Conservation (phyloP, 2,113 vertebrate species). For the Ascaphus truei region DNA sequence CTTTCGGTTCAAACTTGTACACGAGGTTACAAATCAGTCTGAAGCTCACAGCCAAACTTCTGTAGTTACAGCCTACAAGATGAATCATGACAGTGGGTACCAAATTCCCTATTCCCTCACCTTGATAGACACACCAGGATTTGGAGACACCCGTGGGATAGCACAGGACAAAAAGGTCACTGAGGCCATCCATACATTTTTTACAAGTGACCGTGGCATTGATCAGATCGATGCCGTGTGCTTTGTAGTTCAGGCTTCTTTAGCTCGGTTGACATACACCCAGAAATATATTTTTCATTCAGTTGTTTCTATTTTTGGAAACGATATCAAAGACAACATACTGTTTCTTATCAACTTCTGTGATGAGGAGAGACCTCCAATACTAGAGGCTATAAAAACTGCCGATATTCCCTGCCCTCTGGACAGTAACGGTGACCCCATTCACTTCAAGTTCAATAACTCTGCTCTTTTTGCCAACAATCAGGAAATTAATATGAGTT, state of each 20-base stretch:
- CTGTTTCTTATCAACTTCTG: constrained; percentile 31
- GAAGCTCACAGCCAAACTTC: constrained; percentile 52
- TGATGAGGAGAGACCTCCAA: constrained; percentile 18
- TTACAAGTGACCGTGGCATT: constrained; percentile 37
- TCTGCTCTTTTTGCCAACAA: background rate
- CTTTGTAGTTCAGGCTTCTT: constrained; percentile 54
- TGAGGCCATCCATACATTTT: constrained; percentile 38
- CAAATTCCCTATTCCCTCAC: constrained; percentile 40
- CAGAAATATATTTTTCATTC: constrained; percentile 37
- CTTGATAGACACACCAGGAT: constrained; percentile 54
- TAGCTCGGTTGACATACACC: constrained; percentile 38
- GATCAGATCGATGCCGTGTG: constrained; percentile 55
- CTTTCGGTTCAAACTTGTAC: background rate
- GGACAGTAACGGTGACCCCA: background rate
- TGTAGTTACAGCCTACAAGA: constrained; percentile 46
- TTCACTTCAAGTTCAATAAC: constrained; percentile 38
- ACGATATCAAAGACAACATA: constrained; percentile 18
- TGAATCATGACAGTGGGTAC: constrained; percentile 43
- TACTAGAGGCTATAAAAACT: constrained; percentile 21
- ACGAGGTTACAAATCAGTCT: constrained; percentile 25
- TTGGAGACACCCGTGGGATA: constrained; percentile 49
- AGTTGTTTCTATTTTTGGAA: constrained; percentile 39
- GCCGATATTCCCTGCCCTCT: constrained; percentile 19
- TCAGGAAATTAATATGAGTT: background rate
- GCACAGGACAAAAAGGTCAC: constrained; percentile 39